Evolutionary conservation across 2,888 invertebrate species (phyloP).

Genomic region (Clusia tigrina): DNA sequence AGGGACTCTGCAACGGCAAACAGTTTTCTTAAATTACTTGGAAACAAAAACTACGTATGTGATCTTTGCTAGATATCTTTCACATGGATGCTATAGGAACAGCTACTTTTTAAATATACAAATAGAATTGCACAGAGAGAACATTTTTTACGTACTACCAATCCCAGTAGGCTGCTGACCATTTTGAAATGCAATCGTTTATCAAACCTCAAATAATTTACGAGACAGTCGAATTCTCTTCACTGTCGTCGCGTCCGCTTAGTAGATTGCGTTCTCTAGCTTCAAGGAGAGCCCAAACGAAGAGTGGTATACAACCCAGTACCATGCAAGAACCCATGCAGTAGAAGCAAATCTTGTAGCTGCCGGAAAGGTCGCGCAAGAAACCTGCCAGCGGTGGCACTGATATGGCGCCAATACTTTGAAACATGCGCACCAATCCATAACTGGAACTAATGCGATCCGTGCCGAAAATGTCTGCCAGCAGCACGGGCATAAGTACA

Average conservation of each 20-base stretch:
- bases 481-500: slow-evolving; percentile 75
- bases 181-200: too few relatives aligned
- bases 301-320: slow-evolving; percentile 72
- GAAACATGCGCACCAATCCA: slow-evolving; percentile 78
- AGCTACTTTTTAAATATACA: too few relatives aligned
- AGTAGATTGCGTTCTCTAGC: slow-evolving; percentile 54
- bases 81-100: too few relatives aligned
- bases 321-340: slow-evolving; percentile 82
- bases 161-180: too few relatives aligned
- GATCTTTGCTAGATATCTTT: too few relatives aligned
- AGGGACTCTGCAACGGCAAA: too few relatives aligned
- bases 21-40: too few relatives aligned
- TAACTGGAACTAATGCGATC: slow-evolving; percentile 79
- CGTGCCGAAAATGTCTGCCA: slow-evolving; percentile 78
- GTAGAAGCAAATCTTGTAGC: slow-evolving; percentile 76
- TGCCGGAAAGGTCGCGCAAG: slow-evolving; percentile 74
- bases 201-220: slow-evolving; percentile 35
- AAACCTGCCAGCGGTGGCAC: slow-evolving; percentile 77
- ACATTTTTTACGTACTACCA: too few relatives aligned
- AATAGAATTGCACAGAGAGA: too few relatives aligned
- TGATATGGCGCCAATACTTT: slow-evolving; percentile 77
- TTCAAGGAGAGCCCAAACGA: slow-evolving; percentile 65
- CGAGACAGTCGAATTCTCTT: slow-evolving; percentile 55
- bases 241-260: slow-evolving; percentile 55
- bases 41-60: too few relatives aligned